These are phyloP conservation scores for Eonycteris spelaea DNA, from an alignment of 2,113 vertebrate genomes.

Conservation along the genomic window DNA sequence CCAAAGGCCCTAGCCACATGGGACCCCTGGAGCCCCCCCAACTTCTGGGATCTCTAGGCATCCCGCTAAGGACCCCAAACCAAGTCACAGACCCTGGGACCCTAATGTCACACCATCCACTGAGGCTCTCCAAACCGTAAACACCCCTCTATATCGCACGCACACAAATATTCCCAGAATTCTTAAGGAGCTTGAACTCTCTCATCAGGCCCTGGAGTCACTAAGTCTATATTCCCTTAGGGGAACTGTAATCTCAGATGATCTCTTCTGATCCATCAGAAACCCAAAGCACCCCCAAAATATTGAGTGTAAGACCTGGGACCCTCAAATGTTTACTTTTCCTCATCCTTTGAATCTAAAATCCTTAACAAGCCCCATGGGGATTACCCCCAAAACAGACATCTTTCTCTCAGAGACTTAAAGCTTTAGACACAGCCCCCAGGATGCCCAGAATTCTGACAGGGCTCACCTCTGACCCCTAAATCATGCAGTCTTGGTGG, in stretches of 20 bases:
- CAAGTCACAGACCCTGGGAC: neutral
- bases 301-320: neutral
- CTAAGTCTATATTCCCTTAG: neutral
- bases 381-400: neutral
- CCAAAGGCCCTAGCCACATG: neutral
- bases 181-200: neutral
- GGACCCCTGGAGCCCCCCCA: rapidly evolving
- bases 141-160: neutral
- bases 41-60: neutral
- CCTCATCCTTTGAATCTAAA: neutral
- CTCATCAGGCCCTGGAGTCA: neutral
- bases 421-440: neutral
- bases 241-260: neutral
- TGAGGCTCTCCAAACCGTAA: neutral
- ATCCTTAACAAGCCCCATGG: neutral
- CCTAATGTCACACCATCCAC: neutral
- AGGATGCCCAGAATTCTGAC: neutral
- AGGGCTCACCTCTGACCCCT: neutral
- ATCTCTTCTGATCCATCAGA: neutral
- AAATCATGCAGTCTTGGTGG: rapidly evolving
- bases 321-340: neutral
- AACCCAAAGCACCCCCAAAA: neutral
- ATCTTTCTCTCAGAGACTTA: neutral
- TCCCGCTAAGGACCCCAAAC: neutral
- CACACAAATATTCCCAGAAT: neutral